Evolutionary conservation across 2,113 vertebrate genomes (phyloP).

Genomic region (Syngnathus floridae): DNA sequence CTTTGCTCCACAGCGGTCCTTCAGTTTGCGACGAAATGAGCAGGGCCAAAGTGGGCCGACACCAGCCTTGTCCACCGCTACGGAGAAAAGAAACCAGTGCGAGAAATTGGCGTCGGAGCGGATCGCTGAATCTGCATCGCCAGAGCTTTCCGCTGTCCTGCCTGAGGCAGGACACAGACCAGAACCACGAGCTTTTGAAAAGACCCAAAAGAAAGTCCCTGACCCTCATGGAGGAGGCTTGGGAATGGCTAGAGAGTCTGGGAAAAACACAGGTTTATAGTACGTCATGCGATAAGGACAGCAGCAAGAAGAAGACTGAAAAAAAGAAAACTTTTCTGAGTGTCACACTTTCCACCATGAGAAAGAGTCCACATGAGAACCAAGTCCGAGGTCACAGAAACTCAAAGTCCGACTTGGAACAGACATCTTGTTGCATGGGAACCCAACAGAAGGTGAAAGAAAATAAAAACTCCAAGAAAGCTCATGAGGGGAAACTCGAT

Average conservation of each 20-base stretch:
- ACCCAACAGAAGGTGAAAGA: constrained; percentile 34
- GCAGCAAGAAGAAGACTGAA: constrained; percentile 41
- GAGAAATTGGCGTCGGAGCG: constrained; percentile 35
- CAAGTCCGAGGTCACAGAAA: constrained; percentile 39
- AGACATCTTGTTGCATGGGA: constrained; percentile 59
- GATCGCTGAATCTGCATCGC: constrained; percentile 45
- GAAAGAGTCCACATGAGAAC: constrained; percentile 15
- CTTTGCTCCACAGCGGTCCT: constrained; percentile 59
- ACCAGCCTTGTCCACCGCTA: constrained; percentile 48
- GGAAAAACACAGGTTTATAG: constrained; percentile 61
- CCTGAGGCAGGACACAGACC: constrained; percentile 35
- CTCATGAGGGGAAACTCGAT: background rate
- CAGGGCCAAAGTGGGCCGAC: constrained; percentile 30
- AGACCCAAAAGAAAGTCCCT: constrained; percentile 73
- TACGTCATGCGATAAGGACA: constrained; percentile 50
- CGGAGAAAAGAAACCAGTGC: constrained; percentile 49
- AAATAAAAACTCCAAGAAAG: constrained; percentile 31
- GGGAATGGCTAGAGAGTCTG: constrained; percentile 72
- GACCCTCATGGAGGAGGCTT: constrained; percentile 70
- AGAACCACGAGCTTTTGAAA: constrained; percentile 47
- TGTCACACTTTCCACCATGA: constrained; percentile 18
- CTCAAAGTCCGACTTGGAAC: constrained; percentile 39
- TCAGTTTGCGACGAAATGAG: constrained; percentile 33
- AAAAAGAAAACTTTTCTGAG: constrained; percentile 47
- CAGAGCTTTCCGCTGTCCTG: constrained; percentile 68